Conservation (phyloP, 35 echinoderm and acorn worm species). For the Stichopus chloronotus region DNA sequence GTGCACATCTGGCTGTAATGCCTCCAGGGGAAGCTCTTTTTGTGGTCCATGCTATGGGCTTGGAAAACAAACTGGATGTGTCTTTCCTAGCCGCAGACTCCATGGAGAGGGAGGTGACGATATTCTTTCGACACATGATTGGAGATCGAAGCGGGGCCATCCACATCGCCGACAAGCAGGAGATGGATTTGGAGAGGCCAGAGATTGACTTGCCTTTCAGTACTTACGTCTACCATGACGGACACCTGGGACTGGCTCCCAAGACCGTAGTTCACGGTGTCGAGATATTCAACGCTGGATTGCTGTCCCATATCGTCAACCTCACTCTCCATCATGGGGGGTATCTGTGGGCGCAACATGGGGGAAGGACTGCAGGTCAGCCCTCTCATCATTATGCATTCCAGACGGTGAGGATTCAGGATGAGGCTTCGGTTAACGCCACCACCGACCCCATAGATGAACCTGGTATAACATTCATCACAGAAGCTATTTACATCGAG, state of each 20-base stretch:
- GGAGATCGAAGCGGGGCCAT: slow-evolving; percentile 84
- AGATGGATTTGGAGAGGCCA: slow-evolving; percentile 87
- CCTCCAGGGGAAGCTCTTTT: slow-evolving; percentile 41
- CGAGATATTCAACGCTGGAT: slow-evolving; percentile 80
- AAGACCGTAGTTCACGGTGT: slow-evolving; percentile 88
- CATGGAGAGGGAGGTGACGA: not conserved
- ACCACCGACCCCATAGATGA: slow-evolving; percentile 82
- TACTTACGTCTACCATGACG: slow-evolving; percentile 83
- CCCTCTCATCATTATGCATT: slow-evolving; percentile 77
- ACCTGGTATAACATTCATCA: slow-evolving; percentile 87
- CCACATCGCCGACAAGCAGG: slow-evolving; percentile 78
- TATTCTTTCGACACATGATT: slow-evolving; percentile 85
- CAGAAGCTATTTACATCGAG: slow-evolving; percentile 68
- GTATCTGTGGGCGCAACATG: slow-evolving; percentile 80
- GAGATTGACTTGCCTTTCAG: slow-evolving; percentile 94
- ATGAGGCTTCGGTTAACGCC: slow-evolving; percentile 73
- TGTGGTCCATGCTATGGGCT: not conserved
- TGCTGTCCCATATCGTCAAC: slow-evolving; percentile 83
- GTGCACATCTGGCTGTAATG: slow-evolving; percentile 79
- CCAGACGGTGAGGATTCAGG: slow-evolving; percentile 78
- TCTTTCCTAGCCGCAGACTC: slow-evolving; percentile 22
- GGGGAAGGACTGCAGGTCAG: slow-evolving; percentile 77
- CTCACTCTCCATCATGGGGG: slow-evolving; percentile 89
- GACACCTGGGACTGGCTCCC: slow-evolving; percentile 83
- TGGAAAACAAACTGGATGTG: not conserved